phyloP scores from a whole-genome alignment of 2,888 invertebrate genomes.

The Dinocampus coccinellae region DNA sequence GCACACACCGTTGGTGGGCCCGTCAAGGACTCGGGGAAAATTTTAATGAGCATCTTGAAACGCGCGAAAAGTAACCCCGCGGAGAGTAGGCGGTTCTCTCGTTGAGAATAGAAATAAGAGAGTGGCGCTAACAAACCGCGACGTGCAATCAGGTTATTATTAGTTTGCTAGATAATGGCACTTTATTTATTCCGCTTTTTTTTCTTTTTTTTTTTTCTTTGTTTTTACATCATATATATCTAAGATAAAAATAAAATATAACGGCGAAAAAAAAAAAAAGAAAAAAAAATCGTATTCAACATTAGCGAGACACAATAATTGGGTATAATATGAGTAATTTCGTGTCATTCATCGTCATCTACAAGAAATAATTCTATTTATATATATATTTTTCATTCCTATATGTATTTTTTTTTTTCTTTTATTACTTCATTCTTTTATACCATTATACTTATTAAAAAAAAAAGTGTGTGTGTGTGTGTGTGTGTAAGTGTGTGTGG shows the following conservation, averaged over 20 bases:
- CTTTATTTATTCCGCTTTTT: background rate
- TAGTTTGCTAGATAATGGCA: conserved; percentile 7
- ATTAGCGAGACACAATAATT: conserved; percentile 24
- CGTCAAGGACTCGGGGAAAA: background rate
- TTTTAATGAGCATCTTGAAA: conserved; percentile 17
- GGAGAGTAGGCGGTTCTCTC: background rate
- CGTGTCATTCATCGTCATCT: background rate
- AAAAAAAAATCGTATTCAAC: no score
- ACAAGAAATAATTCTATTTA: no score
- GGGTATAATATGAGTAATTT: conserved; percentile 6
- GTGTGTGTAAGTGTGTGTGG: no score
- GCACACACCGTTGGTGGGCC: conserved; percentile 4
- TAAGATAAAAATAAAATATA: background rate
- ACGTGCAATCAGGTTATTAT: conserved; percentile 24
- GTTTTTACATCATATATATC: background rate
- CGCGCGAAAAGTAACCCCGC: background rate
- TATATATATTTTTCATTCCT: no score
- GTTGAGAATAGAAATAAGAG: background rate
- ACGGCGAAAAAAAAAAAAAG: background rate
- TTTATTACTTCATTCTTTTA: no score
- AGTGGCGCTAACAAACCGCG: conserved; percentile 2
- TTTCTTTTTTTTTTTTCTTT: no score
- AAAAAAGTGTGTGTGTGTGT: no score
- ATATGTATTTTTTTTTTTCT: no score
- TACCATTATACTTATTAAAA: no score